phyloP scores from a whole-genome alignment of 2,113 vertebrate genomes.

The Chroicocephalus ridibundus region DNA sequence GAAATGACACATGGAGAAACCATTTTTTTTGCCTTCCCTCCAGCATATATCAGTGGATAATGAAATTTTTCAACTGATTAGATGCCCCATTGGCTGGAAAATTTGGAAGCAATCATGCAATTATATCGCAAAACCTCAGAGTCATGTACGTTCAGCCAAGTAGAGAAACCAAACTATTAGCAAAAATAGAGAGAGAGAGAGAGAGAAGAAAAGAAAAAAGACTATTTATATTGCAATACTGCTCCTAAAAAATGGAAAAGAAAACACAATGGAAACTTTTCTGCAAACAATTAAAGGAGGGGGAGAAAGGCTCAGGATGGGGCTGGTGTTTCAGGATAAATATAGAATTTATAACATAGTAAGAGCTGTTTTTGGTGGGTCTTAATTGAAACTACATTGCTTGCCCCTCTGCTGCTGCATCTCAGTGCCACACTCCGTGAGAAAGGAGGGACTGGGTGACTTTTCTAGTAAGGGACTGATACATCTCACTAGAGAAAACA shows the following conservation, averaged over 20 bases:
- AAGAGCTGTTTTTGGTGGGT: constrained; percentile 70
- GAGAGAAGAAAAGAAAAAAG: neutral
- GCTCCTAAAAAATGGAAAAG: constrained; percentile 61
- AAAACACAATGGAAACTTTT: constrained; percentile 70
- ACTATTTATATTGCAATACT: constrained; percentile 72
- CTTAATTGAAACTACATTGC: constrained; percentile 74
- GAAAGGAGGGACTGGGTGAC: constrained; percentile 25
- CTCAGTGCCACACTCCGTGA: neutral
- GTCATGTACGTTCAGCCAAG: constrained; percentile 63
- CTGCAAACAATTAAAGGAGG: constrained; percentile 73
- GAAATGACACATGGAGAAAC: neutral
- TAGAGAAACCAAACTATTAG: constrained; percentile 70
- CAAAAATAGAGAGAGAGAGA: constrained; percentile 48
- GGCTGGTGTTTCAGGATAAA: constrained; percentile 65
- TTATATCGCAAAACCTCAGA: constrained; percentile 70
- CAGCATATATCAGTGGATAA: constrained; percentile 56
- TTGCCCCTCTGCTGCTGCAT: constrained; percentile 11
- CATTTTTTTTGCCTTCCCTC: constrained; percentile 10
- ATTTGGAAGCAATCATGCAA: constrained; percentile 70
- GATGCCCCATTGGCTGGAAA: constrained; percentile 62
- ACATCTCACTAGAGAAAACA: constrained; percentile 6
- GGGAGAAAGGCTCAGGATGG: constrained; percentile 48
- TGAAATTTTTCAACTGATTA: constrained; percentile 71
- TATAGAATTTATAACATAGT: constrained; percentile 78
- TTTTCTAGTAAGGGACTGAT: constrained; percentile 17